Evolutionary conservation across 2,888 invertebrate species (phyloP).

Genomic region (Diaphora mendica): DNA sequence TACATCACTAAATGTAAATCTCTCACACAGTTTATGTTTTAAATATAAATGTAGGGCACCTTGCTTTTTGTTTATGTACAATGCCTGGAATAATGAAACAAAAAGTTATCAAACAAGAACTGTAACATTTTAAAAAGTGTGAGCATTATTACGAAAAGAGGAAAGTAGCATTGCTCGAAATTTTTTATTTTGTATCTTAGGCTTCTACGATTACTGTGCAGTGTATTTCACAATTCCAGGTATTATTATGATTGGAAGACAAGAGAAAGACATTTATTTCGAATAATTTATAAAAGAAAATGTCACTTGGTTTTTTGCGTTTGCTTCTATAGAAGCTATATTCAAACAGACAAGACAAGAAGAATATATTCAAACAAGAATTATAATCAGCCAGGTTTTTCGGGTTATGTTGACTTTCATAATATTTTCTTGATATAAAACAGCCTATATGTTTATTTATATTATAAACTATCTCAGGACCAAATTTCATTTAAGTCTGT

Average conservation of each 20-base stretch:
- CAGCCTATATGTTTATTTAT: neutral
- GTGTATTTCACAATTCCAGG: too few species aligned
- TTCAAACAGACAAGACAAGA: too few species aligned
- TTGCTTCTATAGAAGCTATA: too few species aligned
- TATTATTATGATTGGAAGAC: too few species aligned
- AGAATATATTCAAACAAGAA: too few species aligned
- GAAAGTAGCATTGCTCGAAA: neutral
- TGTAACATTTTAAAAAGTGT: neutral
- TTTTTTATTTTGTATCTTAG: too few species aligned
- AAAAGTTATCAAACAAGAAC: neutral
- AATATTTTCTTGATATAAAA: neutral
- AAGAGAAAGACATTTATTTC: too few species aligned
- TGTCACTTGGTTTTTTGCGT: too few species aligned
- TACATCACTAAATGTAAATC: neutral
- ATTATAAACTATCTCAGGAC: neutral
- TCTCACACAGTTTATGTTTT: neutral
- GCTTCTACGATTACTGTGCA: too few species aligned
- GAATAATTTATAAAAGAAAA: too few species aligned
- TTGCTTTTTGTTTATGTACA: neutral
- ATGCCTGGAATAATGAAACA: neutral
- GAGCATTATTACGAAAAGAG: neutral
- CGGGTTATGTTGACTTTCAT: too few species aligned
- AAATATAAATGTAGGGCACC: neutral
- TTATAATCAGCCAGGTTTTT: too few species aligned
- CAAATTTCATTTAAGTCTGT: neutral